Evolutionary conservation across 2,888 invertebrate genomes (phyloP), one percentile per base, ranked within the genome.

Genomic region (Hydrotaea diabolus): DNA sequence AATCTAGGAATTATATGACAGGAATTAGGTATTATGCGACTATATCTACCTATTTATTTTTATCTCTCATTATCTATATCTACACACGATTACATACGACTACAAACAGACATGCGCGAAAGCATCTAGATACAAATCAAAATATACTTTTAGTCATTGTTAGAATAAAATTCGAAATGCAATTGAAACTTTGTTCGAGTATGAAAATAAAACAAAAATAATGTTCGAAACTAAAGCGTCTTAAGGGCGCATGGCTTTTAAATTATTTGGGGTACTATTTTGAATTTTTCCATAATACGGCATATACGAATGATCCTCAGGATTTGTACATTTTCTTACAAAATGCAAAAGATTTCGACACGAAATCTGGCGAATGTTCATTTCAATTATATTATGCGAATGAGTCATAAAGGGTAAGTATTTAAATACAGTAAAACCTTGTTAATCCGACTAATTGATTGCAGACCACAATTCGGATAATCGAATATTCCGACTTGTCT

Each of bases 1-100:
- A 66, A 39, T 39, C 19, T 66, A 66, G 66, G 66, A 66, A 66
- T 66, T 66, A 39, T 43, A 66, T 36, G 36, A 66, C 66, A 66
- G 66, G 66, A 36, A 66, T 66, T 66, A 66, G 66, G 21, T 17
- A 66, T 66, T 23, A 36, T 36, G 23, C 31, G 17, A 39, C 66
- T 59, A 59, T 59, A 23, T 59, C 59, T 59, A 59, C 26, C 59
- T 23, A 59, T 26, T 26, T 59, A 59, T 8, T 59, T 59, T 59
- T 59, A 59, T 59, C 59, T 57, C 21, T 26, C 59, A 59, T 59
- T 59, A 26, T 23, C 59, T 59, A 26, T n/a, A n/a, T 59, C 59
- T 59, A 59, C 23, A 59, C 59, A 59, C 21, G 4, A 57, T 11
- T 43, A 9, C 1, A 7, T 43, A 57, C 57, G 13, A 21, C 5